Evolutionary conservation across 2,797 vertebrate genomes (phyloP), one percentile per base, ranked within the genome.

Genomic region (Enteromius radiatus): DNA sequence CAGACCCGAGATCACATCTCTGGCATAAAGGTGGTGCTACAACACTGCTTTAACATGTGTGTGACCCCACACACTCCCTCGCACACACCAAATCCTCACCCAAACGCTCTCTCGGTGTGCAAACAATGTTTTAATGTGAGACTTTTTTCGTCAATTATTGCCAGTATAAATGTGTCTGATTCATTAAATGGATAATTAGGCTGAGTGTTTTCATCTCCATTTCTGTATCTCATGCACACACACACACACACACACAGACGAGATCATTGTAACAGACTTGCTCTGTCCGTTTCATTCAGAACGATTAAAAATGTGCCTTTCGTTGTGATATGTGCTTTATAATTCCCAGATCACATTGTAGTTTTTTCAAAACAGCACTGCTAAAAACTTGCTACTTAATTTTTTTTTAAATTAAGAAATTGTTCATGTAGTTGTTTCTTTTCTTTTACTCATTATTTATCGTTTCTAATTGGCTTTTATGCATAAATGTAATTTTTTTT

Each of bases 21-120:
- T 93, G 95, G 92, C 97, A 97, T 96, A 95, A 97, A 99, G 97
- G 97, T 97, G 98, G 97, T 97, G 97, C 97, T 97, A 93, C 96
- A 93, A 96, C 95, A 96, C 97, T 96, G 96, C 93, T 79, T 91
- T 83, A 23, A 61, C n/a, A 28, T 63, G 14, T 81, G 38, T 61
- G 69, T 65, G 76, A 80, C 65, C 63, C n/a, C 21, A 38, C 38
- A 56, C 36, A 38, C 47, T 69, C 77, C 45, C 64, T 41, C 23
- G 41, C 61, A 43, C 61, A 52, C 26, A 31, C n/a, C 8, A 31
- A 45, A 28, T 73, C 56, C 79, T 63, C 33, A 69, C 33, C 36
- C 64, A 69, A 63, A 21, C 1, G 2, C 6, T 15, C 69, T 49
- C 15, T 75, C 70, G 15, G 45, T 54, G 71, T 54, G 61, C 71